A percentile compares a stretch with the other conserved stretches of the same genome.
Evolutionary conservation across 1,140 invertebrate genomes (phyloP).

Genomic region (Temnothorax curvispinosus): DNA sequence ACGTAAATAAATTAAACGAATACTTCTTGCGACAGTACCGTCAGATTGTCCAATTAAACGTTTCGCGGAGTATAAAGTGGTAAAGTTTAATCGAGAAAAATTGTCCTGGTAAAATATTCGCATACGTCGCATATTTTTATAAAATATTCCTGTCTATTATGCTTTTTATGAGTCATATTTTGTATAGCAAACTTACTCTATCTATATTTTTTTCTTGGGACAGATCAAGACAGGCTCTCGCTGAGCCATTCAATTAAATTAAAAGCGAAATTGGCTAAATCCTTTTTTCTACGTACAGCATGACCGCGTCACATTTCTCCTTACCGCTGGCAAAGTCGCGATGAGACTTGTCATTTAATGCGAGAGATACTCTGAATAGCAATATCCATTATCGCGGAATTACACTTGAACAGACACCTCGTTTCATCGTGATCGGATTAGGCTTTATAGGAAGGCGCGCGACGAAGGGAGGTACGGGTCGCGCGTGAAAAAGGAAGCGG

Average conservation of each 20-base stretch:
- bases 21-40: not conserved
- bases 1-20: constrained; percentile 45
- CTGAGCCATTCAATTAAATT: not conserved
- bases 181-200: not conserved
- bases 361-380: constrained; percentile 74
- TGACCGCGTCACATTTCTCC: not conserved
- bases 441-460: constrained; percentile 52
- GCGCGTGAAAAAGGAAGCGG: constrained; percentile 54
- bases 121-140: not conserved
- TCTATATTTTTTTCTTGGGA: not conserved
- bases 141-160: not conserved
- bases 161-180: not conserved
- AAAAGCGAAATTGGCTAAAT: constrained; percentile 9
- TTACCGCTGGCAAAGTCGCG: constrained; percentile 16
- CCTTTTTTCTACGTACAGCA: not conserved
- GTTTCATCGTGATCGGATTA: constrained; percentile 76
- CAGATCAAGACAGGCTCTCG: not conserved
- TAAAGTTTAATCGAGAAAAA: not conserved
- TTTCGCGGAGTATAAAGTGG: not conserved
- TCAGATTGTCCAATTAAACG: not conserved
- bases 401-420: constrained; percentile 75
- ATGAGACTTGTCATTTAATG: constrained; percentile 69
- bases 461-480: not conserved
- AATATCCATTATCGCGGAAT: constrained; percentile 75
- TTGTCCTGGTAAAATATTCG: not conserved